Conservation (phyloP, 2,113 vertebrate genomes). For the rat (Rattus norvegicus) region DNA sequence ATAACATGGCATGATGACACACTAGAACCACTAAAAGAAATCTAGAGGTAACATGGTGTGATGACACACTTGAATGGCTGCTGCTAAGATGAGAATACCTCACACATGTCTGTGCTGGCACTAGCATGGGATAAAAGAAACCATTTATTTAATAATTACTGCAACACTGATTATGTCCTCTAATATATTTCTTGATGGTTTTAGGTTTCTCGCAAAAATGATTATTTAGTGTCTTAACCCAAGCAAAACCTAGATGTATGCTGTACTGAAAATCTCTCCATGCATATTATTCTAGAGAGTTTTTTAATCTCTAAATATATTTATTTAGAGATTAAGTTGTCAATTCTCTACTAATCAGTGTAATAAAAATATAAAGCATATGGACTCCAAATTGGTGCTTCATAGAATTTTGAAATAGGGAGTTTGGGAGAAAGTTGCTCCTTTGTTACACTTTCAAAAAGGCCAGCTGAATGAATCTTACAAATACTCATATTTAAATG, state of each 20-base stretch:
- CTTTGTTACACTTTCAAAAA: background rate
- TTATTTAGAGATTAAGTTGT: slow-evolving; percentile 43
- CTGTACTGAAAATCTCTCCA: background rate
- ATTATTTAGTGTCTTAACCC: background rate
- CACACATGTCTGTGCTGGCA: too few species aligned
- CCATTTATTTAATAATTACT: too few species aligned
- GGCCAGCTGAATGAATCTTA: background rate
- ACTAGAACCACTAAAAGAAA: too few species aligned
- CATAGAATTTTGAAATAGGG: background rate
- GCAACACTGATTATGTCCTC: background rate
- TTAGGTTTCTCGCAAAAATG: background rate
- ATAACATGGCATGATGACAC: too few species aligned
- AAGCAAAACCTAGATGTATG: background rate
- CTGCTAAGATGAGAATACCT: too few species aligned
- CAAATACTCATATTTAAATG: background rate
- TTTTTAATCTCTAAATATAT: slow-evolving; percentile 45
- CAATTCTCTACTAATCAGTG: background rate
- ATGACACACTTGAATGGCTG: too few species aligned
- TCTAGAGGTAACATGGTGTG: too few species aligned
- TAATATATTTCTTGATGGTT: background rate
- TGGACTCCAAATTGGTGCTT: background rate
- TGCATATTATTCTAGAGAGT: background rate
- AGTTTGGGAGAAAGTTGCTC: background rate
- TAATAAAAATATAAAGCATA: background rate
- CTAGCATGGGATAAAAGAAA: too few species aligned